phyloP scores from a whole-genome alignment of 2,888 invertebrate genomes.

The Drosophila fungiperda region DNA sequence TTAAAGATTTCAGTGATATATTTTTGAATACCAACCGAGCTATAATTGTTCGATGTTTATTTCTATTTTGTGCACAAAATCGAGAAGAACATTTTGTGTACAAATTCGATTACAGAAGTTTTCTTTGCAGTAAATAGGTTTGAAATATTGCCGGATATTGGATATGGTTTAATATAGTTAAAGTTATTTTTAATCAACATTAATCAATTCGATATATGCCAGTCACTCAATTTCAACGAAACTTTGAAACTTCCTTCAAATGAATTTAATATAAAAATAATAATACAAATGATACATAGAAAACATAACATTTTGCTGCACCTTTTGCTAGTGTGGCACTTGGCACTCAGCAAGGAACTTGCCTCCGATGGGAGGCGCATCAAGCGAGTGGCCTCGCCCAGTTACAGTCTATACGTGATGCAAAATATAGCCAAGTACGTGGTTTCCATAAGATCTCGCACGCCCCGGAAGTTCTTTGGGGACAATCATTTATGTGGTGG shows the following conservation, averaged over 20 bases:
- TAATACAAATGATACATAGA: not conserved
- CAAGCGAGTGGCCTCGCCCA: constrained; percentile 50
- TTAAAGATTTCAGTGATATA: not conserved
- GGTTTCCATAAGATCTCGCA: constrained; percentile 63
- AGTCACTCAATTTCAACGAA: not conserved
- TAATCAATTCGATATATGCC: not conserved
- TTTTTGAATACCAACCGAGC: not conserved
- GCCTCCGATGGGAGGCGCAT: constrained; percentile 9
- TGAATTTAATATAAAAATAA: not conserved
- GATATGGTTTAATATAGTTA: not conserved
- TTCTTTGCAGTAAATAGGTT: not conserved
- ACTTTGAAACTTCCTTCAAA: not conserved
- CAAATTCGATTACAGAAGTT: too few species aligned
- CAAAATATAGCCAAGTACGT: constrained; percentile 34
- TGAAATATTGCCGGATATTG: not conserved
- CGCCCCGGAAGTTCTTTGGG: constrained; percentile 50
- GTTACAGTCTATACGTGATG: not conserved
- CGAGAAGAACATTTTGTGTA: too few species aligned
- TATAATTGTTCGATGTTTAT: not conserved
- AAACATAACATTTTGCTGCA: not conserved
- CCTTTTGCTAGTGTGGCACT: not conserved
- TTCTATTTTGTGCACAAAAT: not conserved
- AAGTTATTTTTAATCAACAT: too few species aligned
- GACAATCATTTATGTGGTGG: constrained; percentile 69
- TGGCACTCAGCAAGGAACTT: not conserved